Evolutionary conservation across 2,797 vertebrate species (phyloP).

Genomic region (Uromys caudimaculatus): DNA sequence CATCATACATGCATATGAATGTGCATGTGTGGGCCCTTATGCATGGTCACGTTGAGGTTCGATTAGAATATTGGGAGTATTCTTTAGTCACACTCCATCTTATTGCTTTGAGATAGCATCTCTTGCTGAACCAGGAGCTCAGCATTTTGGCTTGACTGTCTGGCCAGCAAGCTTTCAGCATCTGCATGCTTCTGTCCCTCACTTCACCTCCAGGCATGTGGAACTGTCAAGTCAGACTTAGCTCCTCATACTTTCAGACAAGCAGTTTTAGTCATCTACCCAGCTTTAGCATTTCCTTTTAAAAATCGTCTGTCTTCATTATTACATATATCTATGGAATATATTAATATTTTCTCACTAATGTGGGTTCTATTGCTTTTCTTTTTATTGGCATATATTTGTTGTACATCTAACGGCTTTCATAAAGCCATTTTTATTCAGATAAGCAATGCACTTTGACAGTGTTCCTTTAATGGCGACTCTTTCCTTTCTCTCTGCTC

Average conservation of each 20-base stretch:
- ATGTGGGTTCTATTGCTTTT: not conserved
- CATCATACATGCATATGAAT: not conserved
- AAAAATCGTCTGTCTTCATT: constrained; percentile 31
- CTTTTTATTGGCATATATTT: not conserved
- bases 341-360: not conserved
- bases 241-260: not conserved
- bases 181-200: not conserved
- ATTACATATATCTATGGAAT: constrained; percentile 8
- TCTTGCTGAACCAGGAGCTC: not conserved
- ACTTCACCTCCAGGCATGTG: not conserved
- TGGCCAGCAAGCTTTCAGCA: not conserved
- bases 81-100: not conserved
- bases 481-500: not conserved
- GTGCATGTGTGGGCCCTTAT: not conserved
- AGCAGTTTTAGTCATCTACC: not conserved
- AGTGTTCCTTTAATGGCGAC: not conserved
- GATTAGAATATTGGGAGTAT: not conserved
- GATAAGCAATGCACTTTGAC: not conserved
- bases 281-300: constrained; percentile 41
- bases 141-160: not conserved
- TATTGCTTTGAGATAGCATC: not conserved
- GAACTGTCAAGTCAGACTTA: not conserved
- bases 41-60: not conserved
- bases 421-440: not conserved
- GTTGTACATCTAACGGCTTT: not conserved